Conservation (phyloP, 2,113 vertebrate species). For the Engystomops pustulosus region DNA sequence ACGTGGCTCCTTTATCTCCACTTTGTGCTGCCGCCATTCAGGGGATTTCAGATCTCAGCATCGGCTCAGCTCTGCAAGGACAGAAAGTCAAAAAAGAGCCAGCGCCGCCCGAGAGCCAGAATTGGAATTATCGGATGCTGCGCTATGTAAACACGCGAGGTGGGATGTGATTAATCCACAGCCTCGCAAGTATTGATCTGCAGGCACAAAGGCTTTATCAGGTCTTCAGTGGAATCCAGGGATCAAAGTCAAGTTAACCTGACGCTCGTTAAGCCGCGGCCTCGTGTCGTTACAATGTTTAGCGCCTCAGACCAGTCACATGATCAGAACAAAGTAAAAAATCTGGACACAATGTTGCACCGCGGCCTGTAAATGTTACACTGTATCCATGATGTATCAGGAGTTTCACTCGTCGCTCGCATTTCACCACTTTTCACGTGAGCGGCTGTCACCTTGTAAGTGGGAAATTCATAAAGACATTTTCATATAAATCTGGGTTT, state of each 20-base stretch:
- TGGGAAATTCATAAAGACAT: background rate
- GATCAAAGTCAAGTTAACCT: conserved; percentile 76
- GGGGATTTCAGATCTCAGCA: background rate
- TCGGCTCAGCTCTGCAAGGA: background rate
- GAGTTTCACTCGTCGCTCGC: background rate
- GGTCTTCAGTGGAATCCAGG: conserved; percentile 69
- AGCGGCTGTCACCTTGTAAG: background rate
- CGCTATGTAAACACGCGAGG: conserved; percentile 37
- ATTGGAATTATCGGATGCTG: conserved; percentile 20
- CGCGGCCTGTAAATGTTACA: too few relatives aligned
- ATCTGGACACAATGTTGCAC: background rate
- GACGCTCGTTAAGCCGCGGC: conserved; percentile 62
- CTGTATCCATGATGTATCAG: too few relatives aligned
- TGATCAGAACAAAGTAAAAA: background rate
- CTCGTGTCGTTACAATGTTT: background rate
- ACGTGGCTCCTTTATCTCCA: background rate
- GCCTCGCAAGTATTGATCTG: conserved; percentile 73
- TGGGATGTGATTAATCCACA: conserved; percentile 72
- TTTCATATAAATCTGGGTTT: conserved; percentile 13
- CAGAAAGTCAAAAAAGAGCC: background rate
- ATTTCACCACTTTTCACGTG: background rate
- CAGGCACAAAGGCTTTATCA: conserved; percentile 71
- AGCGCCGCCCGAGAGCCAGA: background rate
- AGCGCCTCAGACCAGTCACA: background rate
- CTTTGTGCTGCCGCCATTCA: background rate